Base-by-base conservation (phyloP, 1,140 invertebrate species). In the Parapsyche elsis region DNA sequence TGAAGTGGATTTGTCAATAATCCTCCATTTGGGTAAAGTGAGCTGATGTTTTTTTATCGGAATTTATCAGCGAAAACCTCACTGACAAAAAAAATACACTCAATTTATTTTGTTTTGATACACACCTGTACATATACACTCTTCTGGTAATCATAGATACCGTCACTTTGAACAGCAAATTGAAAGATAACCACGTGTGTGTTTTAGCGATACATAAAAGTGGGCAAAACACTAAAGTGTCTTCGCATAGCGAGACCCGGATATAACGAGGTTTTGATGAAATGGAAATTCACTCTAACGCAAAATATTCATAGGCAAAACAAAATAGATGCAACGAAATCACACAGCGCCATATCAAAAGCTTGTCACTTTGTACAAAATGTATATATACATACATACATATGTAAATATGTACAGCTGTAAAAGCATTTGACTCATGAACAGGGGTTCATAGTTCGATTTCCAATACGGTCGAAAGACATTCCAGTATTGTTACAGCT, bases 101-200 rank as follows among this genome's bases (percentile, higher is more conserved):
- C 59, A 21, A 67, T 67, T 67, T 9, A 23, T 23, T 67, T 26
- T 67, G 64, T 67, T 67, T 23, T 24, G 14, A 26, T 14, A 16
- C 24, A 14, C 26, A 9, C 24, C 64, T n/a, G 9, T 23, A n/a
- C 24, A 5, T 21, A 26, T 12, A 23, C 24, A 23, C 12, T 67
- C 26, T 38, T 38, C 2, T 4, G 30, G 7, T 38, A 38, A 38
- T 38, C 30, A 38, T 38, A 38, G 30, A 38, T 38, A 38, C 2
- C 30, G 30, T 38, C 14, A 23, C 64, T 67, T 67, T 26, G 64
- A 24, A 26, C 23, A 53, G 64, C 9, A 67, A 67, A 67, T 67
- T 67, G 64, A 67, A 67, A 67, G 64, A 67, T 67, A 67, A 67
- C 21, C 64, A 14, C 64, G 24, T 67, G 24, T 67, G 24, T 67